Percentiles rank a stretch among this genome's conserved stretches.
These are phyloP conservation scores for Dasysyrphus tricinctus DNA, from an alignment of 2,888 invertebrate species.

Conservation along the genomic window DNA sequence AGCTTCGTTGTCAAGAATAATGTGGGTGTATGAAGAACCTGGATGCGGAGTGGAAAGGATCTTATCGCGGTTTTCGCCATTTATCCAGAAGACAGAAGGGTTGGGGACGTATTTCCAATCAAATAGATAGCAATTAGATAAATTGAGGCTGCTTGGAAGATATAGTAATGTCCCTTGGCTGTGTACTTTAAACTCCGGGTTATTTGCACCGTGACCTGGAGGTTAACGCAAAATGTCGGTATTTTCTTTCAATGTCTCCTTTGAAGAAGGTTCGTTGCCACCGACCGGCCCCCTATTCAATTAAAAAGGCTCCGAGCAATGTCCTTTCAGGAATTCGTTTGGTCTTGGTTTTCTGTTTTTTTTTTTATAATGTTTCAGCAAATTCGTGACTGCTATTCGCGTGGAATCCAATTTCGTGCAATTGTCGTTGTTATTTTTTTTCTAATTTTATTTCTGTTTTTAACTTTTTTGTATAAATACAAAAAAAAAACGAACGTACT, in stretches of 20 bases:
- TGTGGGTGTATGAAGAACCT: not conserved
- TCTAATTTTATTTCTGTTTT: constrained; percentile 39
- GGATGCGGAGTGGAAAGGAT: not conserved
- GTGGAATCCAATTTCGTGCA: constrained; percentile 70
- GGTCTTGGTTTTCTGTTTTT: not conserved
- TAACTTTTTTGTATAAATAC: constrained; percentile 20
- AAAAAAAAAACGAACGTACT: constrained; percentile 29
- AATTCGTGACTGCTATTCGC: constrained; percentile 72
- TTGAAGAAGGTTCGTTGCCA: constrained; percentile 38
- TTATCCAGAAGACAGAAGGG: not conserved
- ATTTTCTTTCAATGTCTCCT: constrained; percentile 52
- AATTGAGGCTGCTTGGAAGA: constrained; percentile 28
- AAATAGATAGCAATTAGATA: constrained; percentile 63
- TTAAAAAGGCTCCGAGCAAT: constrained; percentile 67
- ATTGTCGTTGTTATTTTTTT: constrained; percentile 37
- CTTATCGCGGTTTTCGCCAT: constrained; percentile 33
- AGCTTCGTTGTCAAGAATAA: constrained; percentile 6
- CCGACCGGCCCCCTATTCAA: constrained; percentile 49
- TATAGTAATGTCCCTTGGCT: constrained; percentile 27
- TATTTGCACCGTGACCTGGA: constrained; percentile 19
- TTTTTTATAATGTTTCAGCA: constrained; percentile 45
- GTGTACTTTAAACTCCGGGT: constrained; percentile 28
- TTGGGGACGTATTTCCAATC: constrained; percentile 61
- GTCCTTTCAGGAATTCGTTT: constrained; percentile 63
- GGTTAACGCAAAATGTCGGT: constrained; percentile 58